Conservation (phyloP, 2,888 invertebrate species). For the Acronicta aceris region DNA sequence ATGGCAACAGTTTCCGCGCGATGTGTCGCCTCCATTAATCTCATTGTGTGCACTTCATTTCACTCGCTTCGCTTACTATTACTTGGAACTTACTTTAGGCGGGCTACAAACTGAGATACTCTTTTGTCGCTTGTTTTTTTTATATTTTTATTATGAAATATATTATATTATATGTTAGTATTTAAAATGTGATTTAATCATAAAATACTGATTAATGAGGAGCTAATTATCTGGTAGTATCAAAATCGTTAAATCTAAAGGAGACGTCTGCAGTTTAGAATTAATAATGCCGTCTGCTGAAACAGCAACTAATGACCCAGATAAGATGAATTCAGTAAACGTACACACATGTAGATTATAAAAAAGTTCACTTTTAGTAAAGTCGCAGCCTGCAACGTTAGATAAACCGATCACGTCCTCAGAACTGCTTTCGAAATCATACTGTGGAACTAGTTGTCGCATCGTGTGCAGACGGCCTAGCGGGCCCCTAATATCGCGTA, state of each 20-base stretch:
- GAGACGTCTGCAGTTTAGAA: too few relatives aligned
- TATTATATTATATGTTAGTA: too few relatives aligned
- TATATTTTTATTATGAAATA: not conserved
- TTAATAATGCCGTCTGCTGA: too few relatives aligned
- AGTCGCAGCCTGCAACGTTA: not conserved
- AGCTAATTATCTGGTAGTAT: too few relatives aligned
- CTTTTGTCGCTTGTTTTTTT: constrained; percentile 5
- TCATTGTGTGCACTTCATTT: constrained; percentile 76
- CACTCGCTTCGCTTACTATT: constrained; percentile 53
- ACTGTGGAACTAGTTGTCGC: constrained; percentile 5
- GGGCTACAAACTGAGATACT: constrained; percentile 30
- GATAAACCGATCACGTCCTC: constrained; percentile 1
- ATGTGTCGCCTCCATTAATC: constrained; percentile 74
- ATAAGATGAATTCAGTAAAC: not conserved
- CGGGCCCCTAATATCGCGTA: constrained; percentile 73
- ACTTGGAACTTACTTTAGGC: constrained; percentile 45
- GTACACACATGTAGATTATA: not conserved
- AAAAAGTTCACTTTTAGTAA: not conserved
- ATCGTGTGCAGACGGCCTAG: constrained; percentile 47
- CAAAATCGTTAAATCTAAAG: too few relatives aligned
- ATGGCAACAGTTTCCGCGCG: constrained; percentile 64
- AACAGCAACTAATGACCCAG: not conserved
- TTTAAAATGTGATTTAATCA: too few relatives aligned
- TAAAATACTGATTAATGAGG: too few relatives aligned
- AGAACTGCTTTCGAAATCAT: constrained; percentile 6